A percentile compares a stretch with the other conserved stretches of the same genome.
Conservation (phyloP, 2,888 invertebrate species). For the Apodemia duryi region DNA sequence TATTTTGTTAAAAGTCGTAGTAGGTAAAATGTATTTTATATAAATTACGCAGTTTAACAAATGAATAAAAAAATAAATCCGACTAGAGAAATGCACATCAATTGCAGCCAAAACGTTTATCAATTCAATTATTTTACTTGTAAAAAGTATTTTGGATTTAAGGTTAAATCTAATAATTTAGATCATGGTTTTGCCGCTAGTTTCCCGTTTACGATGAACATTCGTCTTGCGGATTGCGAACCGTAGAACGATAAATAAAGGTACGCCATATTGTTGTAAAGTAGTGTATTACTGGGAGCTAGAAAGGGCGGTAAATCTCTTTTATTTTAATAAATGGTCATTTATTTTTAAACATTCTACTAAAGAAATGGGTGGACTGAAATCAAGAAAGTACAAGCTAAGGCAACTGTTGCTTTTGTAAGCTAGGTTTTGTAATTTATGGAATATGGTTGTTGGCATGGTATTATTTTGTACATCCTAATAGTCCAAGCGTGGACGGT, state of each 20-base stretch:
- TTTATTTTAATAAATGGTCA: conserved; percentile 4
- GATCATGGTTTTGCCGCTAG: conserved; percentile 39
- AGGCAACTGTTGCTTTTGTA: too few relatives aligned
- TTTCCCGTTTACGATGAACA: conserved; percentile 51
- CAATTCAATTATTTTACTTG: too few relatives aligned
- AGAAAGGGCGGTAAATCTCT: conserved; percentile 13
- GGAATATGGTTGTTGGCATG: too few relatives aligned
- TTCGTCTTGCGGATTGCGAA: conserved; percentile 48
- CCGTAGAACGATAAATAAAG: conserved; percentile 59
- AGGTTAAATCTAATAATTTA: conserved; percentile 15
- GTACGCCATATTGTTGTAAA: conserved; percentile 40
- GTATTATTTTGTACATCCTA: too few relatives aligned
- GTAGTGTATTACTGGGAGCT: conserved; percentile 6
- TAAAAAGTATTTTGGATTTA: not conserved
- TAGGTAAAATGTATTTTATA: too few relatives aligned
- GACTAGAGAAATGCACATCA: too few relatives aligned
- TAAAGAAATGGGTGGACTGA: not conserved
- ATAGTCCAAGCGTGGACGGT: too few relatives aligned
- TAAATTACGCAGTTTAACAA: too few relatives aligned
- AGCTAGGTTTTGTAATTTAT: too few relatives aligned
- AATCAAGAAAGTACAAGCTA: not conserved
- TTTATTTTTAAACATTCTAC: not conserved
- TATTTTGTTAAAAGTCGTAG: too few relatives aligned
- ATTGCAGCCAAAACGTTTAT: too few relatives aligned
- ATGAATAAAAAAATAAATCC: too few relatives aligned